Evolutionary conservation across 2,113 vertebrate genomes (phyloP).

Genomic region (Cyphomyrus discorhynchus): DNA sequence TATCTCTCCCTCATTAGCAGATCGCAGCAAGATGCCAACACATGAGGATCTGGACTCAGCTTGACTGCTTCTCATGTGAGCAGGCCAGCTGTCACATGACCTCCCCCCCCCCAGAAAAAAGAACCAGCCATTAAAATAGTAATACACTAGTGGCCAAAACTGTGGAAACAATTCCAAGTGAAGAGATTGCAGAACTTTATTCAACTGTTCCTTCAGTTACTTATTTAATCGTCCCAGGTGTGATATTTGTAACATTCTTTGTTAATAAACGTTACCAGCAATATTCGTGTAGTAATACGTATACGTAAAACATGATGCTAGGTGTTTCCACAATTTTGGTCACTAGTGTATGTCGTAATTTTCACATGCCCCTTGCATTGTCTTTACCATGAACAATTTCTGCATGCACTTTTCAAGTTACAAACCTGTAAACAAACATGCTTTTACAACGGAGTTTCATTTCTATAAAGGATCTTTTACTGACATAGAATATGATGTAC

Average conservation of each 20-base stretch:
- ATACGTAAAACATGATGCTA: neutral
- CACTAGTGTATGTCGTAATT: neutral
- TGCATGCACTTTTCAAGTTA: neutral
- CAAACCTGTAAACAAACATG: no score
- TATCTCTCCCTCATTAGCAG: conserved; percentile 9
- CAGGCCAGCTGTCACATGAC: neutral
- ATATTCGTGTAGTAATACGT: neutral
- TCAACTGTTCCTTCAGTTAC: neutral
- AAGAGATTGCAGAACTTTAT: neutral
- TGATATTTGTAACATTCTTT: neutral
- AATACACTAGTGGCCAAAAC: neutral
- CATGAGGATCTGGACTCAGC: neutral
- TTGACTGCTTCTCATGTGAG: neutral
- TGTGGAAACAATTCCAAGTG: neutral
- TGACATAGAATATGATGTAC: neutral
- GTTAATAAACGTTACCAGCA: neutral
- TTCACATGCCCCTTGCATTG: neutral
- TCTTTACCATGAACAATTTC: neutral
- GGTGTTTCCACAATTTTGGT: neutral
- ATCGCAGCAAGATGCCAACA: neutral
- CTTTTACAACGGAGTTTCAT: neutral
- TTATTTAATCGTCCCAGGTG: neutral
- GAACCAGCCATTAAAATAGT: no score
- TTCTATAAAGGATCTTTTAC: neutral
- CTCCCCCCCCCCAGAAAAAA: neutral